Percentiles rank a stretch among this genome's conserved stretches.
These are phyloP conservation scores for Austrofundulus limnaeus DNA, from an alignment of 2,113 vertebrate species.

Conservation along the genomic window DNA sequence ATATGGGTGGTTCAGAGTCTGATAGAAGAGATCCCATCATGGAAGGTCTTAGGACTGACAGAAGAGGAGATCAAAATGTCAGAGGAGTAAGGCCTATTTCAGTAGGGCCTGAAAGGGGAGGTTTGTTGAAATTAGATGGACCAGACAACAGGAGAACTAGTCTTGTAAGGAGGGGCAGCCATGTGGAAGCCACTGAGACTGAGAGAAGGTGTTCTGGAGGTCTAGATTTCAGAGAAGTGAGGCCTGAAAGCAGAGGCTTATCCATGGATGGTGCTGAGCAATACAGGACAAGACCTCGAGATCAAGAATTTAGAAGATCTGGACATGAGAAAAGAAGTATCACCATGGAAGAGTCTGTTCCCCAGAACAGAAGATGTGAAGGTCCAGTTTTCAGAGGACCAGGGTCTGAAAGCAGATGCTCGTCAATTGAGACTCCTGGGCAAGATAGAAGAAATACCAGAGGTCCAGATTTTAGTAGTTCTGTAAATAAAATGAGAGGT, in stretches of 20 bases:
- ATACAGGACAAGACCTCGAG: background rate
- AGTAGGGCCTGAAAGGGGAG: background rate
- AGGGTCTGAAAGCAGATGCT: constrained; percentile 16
- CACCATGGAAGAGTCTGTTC: background rate
- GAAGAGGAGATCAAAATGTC: background rate
- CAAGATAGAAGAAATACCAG: background rate
- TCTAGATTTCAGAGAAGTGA: background rate
- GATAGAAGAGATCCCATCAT: constrained; percentile 13
- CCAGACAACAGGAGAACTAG: background rate
- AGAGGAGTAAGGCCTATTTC: background rate
- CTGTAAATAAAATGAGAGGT: background rate
- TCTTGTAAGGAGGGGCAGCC: background rate
- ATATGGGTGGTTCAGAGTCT: background rate
- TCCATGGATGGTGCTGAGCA: background rate
- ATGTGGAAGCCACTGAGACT: background rate
- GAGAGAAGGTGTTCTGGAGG: background rate
- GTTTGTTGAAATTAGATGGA: background rate
- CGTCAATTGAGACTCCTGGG: background rate
- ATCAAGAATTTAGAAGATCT: background rate
- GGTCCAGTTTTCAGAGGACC: background rate
- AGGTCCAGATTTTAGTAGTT: constrained; percentile 9
- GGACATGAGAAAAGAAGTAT: background rate
- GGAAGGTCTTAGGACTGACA: constrained; percentile 5
- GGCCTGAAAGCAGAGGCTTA: background rate
- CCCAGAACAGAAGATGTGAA: background rate